Percentiles rank a stretch among this genome's conserved stretches.
Evolutionary conservation across 2,113 vertebrate genomes (phyloP).

Genomic region (Microcebus ravelobensis): DNA sequence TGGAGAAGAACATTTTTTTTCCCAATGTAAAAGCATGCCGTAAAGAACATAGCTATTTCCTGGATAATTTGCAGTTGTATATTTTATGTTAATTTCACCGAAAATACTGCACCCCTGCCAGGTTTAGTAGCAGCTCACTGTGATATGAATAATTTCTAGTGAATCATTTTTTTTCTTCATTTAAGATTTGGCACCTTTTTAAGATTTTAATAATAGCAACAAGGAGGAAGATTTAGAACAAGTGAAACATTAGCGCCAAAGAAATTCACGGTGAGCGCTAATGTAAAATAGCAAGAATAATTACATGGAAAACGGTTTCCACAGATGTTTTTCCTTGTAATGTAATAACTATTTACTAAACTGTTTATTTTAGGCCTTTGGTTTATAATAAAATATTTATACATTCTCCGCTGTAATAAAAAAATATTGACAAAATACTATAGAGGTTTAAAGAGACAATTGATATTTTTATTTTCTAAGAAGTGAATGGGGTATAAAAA

Average conservation of each 20-base stretch:
- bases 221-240: conserved; percentile 91
- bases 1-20: conserved; percentile 80
- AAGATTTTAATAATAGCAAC: conserved; percentile 91
- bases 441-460: conserved; percentile 86
- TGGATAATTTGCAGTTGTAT: conserved; percentile 92
- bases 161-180: conserved; percentile 89
- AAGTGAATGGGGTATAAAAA: conserved; percentile 34
- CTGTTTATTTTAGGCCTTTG: conserved; percentile 91
- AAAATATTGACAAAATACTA: conserved; percentile 90
- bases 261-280: conserved; percentile 87
- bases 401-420: conserved; percentile 86
- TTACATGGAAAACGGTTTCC: conserved; percentile 88
- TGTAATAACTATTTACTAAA: conserved; percentile 92
- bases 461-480: conserved; percentile 81
- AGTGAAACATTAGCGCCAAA: conserved; percentile 87
- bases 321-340: conserved; percentile 91
- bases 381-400: conserved; percentile 93
- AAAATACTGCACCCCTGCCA: conserved; percentile 92
- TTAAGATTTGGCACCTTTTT: conserved; percentile 92
- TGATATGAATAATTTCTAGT: conserved; percentile 91
- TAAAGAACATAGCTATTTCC: conserved; percentile 90
- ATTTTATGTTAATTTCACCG: conserved; percentile 92
- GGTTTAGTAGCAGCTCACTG: conserved; percentile 90
- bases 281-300: conserved; percentile 90
- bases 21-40: conserved; percentile 85